A percentile compares a stretch with the other conserved stretches of the same genome.
Evolutionary conservation across 2,888 invertebrate genomes (phyloP).

Genomic region (Drosophila suboccidentalis): DNA sequence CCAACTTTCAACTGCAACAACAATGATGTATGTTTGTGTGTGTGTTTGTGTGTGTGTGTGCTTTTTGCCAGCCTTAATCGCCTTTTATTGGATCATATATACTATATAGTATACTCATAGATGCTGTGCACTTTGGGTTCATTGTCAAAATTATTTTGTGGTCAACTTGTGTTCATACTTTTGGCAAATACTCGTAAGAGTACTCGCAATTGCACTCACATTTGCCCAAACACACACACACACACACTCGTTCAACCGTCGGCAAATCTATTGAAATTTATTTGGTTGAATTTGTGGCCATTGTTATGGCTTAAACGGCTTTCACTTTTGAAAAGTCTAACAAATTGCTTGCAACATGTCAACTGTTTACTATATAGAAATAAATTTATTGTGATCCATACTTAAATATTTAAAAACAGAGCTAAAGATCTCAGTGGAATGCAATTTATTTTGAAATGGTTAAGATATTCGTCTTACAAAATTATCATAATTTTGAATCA

Average conservation of each 20-base stretch:
- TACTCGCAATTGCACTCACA: not conserved
- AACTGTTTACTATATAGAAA: not conserved
- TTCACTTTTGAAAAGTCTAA: conserved; percentile 1
- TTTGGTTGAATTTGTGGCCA: conserved; percentile 39
- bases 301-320: conserved; percentile 25
- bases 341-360: not conserved
- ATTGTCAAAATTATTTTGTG: conserved; percentile 81
- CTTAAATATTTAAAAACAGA: no score
- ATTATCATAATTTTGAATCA: no score
- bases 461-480: no score
- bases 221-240: not conserved
- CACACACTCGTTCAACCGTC: no score
- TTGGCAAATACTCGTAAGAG: conserved; percentile 40
- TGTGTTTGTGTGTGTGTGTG: conserved; percentile 14
- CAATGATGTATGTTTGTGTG: conserved; percentile 12
- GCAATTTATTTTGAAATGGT: not conserved
- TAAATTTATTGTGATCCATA: no score
- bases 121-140: conserved; percentile 8
- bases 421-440: not conserved
- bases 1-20: conserved; percentile 64
- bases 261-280: conserved; percentile 42
- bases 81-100: conserved; percentile 48
- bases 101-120: not conserved
- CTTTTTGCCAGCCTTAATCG: conserved; percentile 32
- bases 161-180: conserved; percentile 80